Conservation (phyloP, 2,113 vertebrate genomes). For the Tetraodon nigroviridis region DNA sequence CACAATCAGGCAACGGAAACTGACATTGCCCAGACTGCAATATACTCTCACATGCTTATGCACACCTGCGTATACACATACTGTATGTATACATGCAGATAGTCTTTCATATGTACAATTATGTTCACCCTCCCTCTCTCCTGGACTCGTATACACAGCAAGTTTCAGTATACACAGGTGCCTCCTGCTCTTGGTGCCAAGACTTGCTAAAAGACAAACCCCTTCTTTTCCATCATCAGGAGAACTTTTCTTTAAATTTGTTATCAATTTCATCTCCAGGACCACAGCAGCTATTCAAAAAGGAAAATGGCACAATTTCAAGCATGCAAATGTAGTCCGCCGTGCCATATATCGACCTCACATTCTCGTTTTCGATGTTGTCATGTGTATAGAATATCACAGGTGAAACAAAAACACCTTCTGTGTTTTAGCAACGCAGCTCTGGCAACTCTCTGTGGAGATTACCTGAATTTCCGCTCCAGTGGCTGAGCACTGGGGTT, state of each 20-base stretch:
- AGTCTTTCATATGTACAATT: slow-evolving; percentile 57
- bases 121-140: slow-evolving; percentile 24
- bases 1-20: slow-evolving; percentile 62
- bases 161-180: slow-evolving; percentile 53
- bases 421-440: slow-evolving; percentile 43
- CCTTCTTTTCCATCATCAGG: slow-evolving; percentile 1
- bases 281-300: slow-evolving; percentile 23
- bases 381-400: slow-evolving; percentile 62
- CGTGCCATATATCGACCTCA: slow-evolving; percentile 38
- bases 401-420: slow-evolving; percentile 46
- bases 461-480: slow-evolving; percentile 58
- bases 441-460: slow-evolving; percentile 54
- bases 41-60: slow-evolving; percentile 27
- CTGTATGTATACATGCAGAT: slow-evolving; percentile 49
- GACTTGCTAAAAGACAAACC: slow-evolving; percentile 27
- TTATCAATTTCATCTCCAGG: slow-evolving; percentile 54
- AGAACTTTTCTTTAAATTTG: slow-evolving; percentile 15
- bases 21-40: slow-evolving; percentile 39
- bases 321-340: slow-evolving; percentile 55
- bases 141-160: slow-evolving; percentile 42
- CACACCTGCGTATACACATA: slow-evolving; percentile 61
- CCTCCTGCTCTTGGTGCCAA: slow-evolving; percentile 43
- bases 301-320: slow-evolving; percentile 54
- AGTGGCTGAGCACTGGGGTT: slow-evolving; percentile 51
- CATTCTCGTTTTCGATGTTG: slow-evolving; percentile 53